Conservation (phyloP, 2,113 vertebrate genomes). For the Puffinus mauretanicus region DNA sequence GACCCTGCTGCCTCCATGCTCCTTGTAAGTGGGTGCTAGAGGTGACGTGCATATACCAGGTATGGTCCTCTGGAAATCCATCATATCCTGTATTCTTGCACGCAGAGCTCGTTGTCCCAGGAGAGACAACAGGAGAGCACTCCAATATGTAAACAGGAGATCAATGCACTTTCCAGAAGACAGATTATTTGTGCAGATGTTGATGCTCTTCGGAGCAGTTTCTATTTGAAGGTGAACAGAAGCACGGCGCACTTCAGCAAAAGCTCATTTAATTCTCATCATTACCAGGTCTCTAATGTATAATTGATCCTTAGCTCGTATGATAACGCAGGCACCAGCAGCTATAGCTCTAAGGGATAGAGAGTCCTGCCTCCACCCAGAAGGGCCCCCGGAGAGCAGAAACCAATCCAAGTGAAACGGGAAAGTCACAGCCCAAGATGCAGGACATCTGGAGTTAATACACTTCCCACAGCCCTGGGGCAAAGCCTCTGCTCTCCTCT, state of each 20-base stretch:
- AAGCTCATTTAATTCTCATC: constrained; percentile 74
- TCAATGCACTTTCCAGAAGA: constrained; percentile 46
- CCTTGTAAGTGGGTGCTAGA: accelerated
- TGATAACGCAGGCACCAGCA: constrained; percentile 2
- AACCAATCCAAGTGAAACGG: background rate
- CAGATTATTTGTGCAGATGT: constrained; percentile 69
- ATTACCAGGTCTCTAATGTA: constrained; percentile 64
- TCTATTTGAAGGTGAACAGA: constrained; percentile 52
- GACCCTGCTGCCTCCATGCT: background rate
- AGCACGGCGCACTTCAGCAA: constrained; percentile 26
- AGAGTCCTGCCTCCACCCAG: background rate
- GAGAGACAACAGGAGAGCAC: background rate
- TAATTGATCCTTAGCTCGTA: constrained; percentile 65
- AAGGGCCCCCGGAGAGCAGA: background rate
- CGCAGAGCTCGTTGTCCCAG: background rate
- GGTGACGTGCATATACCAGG: background rate
- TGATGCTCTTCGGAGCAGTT: constrained; percentile 58
- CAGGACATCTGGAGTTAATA: background rate
- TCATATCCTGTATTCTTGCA: accelerated
- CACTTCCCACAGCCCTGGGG: background rate
- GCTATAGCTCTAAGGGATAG: background rate
- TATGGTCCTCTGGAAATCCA: background rate
- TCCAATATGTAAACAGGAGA: background rate
- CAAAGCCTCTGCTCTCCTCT: background rate
- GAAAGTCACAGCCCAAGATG: background rate